A percentile compares a stretch with the other conserved stretches of the same genome.
phyloP scores from a whole-genome alignment of 2,888 invertebrate species.

The Drosophila picticornis region DNA sequence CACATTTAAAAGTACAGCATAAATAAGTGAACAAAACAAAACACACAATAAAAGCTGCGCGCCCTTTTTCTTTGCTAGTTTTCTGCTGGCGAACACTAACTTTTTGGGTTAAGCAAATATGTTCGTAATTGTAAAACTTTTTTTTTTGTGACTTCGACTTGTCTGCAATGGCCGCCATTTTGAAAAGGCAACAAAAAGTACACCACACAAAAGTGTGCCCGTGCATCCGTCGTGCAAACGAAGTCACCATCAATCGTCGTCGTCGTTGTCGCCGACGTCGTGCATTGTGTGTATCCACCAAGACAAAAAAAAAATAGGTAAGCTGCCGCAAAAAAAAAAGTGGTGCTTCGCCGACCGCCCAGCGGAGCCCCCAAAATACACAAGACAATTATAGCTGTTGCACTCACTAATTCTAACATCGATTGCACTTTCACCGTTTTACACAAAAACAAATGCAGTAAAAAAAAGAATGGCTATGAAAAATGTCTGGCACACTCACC shows the following conservation, averaged over 20 bases:
- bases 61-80: background rate
- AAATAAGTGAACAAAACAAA: slow-evolving; percentile 16
- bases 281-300: slow-evolving; percentile 56
- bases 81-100: background rate
- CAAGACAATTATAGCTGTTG: slow-evolving; percentile 12
- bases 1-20: slow-evolving; percentile 17
- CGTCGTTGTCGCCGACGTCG: slow-evolving; percentile 48
- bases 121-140: slow-evolving; percentile 48
- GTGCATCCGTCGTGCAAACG: slow-evolving; percentile 67
- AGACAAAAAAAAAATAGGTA: slow-evolving; percentile 58
- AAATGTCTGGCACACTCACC: slow-evolving; percentile 46
- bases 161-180: slow-evolving; percentile 60
- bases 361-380: slow-evolving; percentile 37
- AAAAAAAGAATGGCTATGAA: slow-evolving; percentile 11
- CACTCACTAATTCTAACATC: slow-evolving; percentile 9
- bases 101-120: slow-evolving; percentile 1
- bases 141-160: slow-evolving; percentile 26
- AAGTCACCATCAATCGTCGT: slow-evolving; percentile 61
- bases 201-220: slow-evolving; percentile 57
- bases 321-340: slow-evolving; percentile 62
- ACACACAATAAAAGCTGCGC: slow-evolving; percentile 17
- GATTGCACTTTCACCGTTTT: slow-evolving; percentile 38
- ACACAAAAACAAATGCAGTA: slow-evolving; percentile 6
- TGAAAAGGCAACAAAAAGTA: slow-evolving; percentile 65
- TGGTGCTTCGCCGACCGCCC: slow-evolving; percentile 68